Evolutionary conservation across 1,140 invertebrate genomes (phyloP).

Genomic region (Mycetomoellerius zeteki): DNA sequence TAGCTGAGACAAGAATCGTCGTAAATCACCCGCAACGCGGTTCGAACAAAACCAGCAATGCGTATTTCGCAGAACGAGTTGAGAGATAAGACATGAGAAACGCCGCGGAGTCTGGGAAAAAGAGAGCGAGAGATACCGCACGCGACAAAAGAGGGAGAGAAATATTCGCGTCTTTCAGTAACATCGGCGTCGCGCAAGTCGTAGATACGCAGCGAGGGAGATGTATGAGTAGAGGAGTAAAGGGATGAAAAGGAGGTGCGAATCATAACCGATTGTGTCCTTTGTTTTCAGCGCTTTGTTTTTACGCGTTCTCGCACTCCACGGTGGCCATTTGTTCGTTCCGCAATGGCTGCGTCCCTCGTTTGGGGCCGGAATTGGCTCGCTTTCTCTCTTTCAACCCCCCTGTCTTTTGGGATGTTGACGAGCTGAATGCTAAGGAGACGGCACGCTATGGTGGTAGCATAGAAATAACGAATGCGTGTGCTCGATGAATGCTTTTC

Average conservation of each 20-base stretch:
- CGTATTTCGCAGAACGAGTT: conserved; percentile 61
- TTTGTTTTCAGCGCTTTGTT: conserved; percentile 77
- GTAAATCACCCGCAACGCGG: conserved; percentile 62
- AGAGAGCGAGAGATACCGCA: conserved; percentile 42
- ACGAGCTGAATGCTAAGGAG: conserved; percentile 48
- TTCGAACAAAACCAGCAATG: conserved; percentile 73
- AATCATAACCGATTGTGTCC: conserved; percentile 79
- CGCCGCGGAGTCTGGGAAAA: conserved; percentile 43
- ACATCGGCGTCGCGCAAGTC: conserved; percentile 42
- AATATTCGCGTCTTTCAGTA: conserved; percentile 66
- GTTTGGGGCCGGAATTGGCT: conserved; percentile 55
- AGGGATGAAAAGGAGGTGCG: conserved; percentile 61
- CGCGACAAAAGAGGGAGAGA: conserved; percentile 70
- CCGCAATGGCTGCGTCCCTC: conserved; percentile 12
- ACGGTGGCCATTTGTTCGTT: conserved; percentile 68
- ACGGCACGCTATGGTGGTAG: background rate
- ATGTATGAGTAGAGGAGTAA: background rate
- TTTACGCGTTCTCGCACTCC: conserved; percentile 69
- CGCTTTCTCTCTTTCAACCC: conserved; percentile 14
- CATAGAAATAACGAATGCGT: conserved; percentile 34
- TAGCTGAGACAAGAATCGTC: conserved; percentile 60
- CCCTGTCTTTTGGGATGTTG: background rate
- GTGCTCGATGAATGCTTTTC: conserved; percentile 26
- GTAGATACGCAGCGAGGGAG: conserved; percentile 39
- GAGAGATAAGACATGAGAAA: conserved; percentile 70